phyloP scores from a whole-genome alignment of 2,113 vertebrate species.

The Clarias magur region DNA sequence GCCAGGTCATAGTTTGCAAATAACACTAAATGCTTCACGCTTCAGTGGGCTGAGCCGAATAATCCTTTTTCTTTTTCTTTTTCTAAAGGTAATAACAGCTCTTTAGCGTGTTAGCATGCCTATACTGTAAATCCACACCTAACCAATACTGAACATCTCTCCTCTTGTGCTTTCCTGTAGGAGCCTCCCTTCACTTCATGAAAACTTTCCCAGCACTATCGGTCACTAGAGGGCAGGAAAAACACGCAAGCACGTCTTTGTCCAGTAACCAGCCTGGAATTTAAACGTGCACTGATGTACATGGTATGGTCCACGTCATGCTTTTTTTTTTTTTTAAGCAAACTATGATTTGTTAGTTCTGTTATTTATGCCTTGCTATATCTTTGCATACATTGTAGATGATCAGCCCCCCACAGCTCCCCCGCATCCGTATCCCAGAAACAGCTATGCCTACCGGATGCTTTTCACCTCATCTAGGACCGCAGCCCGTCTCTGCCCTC shows the following conservation, averaged over 20 bases:
- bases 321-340: neutral
- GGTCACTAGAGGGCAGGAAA: conserved; percentile 38
- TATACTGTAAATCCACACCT: neutral
- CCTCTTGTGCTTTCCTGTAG: neutral
- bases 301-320: conserved; percentile 13
- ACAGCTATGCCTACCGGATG: neutral
- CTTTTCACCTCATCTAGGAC: conserved; percentile 25
- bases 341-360: neutral
- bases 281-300: neutral
- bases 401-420: conserved; percentile 40
- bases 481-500: neutral
- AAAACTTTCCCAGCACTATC: neutral
- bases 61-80: no score
- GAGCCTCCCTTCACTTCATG: neutral
- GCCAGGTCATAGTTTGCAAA: neutral
- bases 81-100: neutral
- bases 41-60: neutral
- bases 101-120: neutral
- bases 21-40: neutral
- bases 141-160: neutral
- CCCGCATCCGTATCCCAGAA: conserved; percentile 27
- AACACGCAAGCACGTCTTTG: neutral
- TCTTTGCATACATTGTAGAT: conserved; percentile 24
- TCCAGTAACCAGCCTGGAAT: neutral
- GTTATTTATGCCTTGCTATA: neutral